Evolutionary conservation across 2,113 vertebrate species (phyloP), one percentile per base, ranked within the genome.

Genomic region (Hyaena hyaena): DNA sequence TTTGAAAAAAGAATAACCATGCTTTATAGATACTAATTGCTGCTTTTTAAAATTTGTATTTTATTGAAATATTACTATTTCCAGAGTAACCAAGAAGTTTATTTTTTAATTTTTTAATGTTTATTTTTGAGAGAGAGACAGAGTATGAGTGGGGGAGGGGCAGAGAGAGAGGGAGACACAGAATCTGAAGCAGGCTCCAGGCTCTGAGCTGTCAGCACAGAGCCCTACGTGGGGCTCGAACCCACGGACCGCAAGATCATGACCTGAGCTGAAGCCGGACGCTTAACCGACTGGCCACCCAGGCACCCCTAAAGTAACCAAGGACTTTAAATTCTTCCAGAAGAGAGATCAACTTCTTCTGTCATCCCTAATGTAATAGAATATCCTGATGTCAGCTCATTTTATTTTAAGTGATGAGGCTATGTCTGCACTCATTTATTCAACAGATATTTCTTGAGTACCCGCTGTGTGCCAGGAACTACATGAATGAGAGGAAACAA

Each of bases 41-140:
- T 82, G 10, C 31, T 74, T 81, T 82, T 63, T 39, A 58, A 66
- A 88, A 69, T 88, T 35, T 69, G 15, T 68, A 71, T 91, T 81
- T 96, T 66, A 94, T 85, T 80, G 68, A 84, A 79, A 84, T 86
- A 45, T 82, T 93, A 50, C 35, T 93, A 50, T 89, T 93, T 87
- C 31, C 58, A 96, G 63, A 88, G 23, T 76, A 90, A 84, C 19
- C 45, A 15, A 76, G 39, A 26, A 80, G 19, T 71, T 95, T 53
- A 48, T 8, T 58, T 58, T 61, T 55, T 61, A 9, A 8, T 61
- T 61, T 61, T 61, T 61, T 61, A 61, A 61, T 61, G 58, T 61
- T 23, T 61, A 23, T 61, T 61, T 61, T 61, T 61, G 21, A 61
- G 58, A 58, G 58, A 58, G 58, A 61, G 58, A 61, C 58, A 61